Conservation (phyloP, 2,113 vertebrate species). For the Prietella phreatophila region DNA sequence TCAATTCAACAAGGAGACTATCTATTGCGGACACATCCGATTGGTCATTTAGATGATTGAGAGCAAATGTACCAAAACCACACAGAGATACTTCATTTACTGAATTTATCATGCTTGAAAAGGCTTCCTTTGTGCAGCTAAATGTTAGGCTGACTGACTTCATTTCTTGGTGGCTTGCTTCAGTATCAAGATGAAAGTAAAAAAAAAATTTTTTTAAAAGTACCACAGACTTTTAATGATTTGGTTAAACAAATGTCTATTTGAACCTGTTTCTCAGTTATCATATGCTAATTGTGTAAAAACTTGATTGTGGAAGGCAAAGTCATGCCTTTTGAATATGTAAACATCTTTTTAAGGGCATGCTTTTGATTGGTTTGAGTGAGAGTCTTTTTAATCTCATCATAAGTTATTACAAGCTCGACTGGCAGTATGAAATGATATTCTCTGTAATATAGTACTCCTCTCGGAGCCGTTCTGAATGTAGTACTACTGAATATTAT, state of each 20-base stretch:
- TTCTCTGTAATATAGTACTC: neutral
- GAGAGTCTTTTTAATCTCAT: slow-evolving; percentile 12
- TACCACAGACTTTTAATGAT: slow-evolving; percentile 10
- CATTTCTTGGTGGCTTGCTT: slow-evolving; percentile 11
- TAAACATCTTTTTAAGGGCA: slow-evolving; percentile 33
- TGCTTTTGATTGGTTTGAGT: slow-evolving; percentile 37
- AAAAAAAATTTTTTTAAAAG: neutral
- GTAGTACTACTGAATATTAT: neutral
- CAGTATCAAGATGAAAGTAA: slow-evolving; percentile 1
- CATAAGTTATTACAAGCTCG: slow-evolving; percentile 37
- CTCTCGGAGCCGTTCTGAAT: slow-evolving; percentile 18
- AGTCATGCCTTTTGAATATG: slow-evolving; percentile 36
- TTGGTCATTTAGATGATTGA: slow-evolving; percentile 53
- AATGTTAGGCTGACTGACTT: slow-evolving; percentile 9
- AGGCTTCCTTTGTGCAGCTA: slow-evolving; percentile 25
- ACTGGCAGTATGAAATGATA: slow-evolving; percentile 25
- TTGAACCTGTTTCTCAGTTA: neutral
- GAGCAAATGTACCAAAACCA: slow-evolving; percentile 49
- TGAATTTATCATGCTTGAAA: slow-evolving; percentile 50
- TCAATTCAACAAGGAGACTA: slow-evolving; percentile 35
- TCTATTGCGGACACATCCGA: slow-evolving; percentile 41
- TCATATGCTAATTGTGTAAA: neutral
- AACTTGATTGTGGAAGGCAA: neutral
- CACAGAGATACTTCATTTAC: slow-evolving; percentile 46
- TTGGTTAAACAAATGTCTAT: neutral